Evolutionary conservation across 2,797 vertebrate species (phyloP), one percentile per base, ranked within the genome.

Genomic region (Oophaga sylvatica): DNA sequence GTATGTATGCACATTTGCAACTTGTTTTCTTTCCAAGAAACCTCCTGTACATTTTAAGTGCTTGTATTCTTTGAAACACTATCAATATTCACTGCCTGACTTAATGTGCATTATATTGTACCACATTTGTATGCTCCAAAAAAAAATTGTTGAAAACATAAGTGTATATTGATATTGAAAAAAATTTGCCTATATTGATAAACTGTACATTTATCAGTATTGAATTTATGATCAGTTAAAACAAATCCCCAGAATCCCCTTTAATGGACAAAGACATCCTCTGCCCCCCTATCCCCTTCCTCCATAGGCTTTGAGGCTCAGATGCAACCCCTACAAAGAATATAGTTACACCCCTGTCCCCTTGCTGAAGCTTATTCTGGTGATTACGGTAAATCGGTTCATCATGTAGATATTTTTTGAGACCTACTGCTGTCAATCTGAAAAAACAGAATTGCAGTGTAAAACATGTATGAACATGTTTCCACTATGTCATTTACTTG

Each of bases 51-150:
- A n/a, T 81, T 67, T 29, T 53, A 67, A 16, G 9, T 56, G 26
- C 48, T 82, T 53, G 16, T 53, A 65, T 11, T 22, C 26, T 83
- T 70, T 57, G 5, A 26, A 57, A 19, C 5, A n/a, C 19, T 17
- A 56, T 68, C 8, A 12, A 13, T 83, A 35, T 83, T 83, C 41
- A 3, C n/a, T 68, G 65, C 22, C 20, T 68, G 67, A 48, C 81
- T 83, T 57, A 57, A 83, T 83, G 67, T 71, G 29, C 15, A 73
- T 70, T 83, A 56, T 83, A 71, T 16, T 71, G 81, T 83, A 73
- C 22, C 17, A 10, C 10, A 57, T 83, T 15, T 73, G 29, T 73
- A 73, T 41, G 15, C 67, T 59, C 31, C 3, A 29, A 70, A 83
- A 70, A 68, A 81, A 81, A 53, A 81, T 81, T 81, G n/a, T 5